A percentile compares a stretch with the other conserved stretches of the same genome.
Evolutionary conservation across 92 coral and sea anemone genomes (phyloP).

Genomic region (Meandrina meandrites): DNA sequence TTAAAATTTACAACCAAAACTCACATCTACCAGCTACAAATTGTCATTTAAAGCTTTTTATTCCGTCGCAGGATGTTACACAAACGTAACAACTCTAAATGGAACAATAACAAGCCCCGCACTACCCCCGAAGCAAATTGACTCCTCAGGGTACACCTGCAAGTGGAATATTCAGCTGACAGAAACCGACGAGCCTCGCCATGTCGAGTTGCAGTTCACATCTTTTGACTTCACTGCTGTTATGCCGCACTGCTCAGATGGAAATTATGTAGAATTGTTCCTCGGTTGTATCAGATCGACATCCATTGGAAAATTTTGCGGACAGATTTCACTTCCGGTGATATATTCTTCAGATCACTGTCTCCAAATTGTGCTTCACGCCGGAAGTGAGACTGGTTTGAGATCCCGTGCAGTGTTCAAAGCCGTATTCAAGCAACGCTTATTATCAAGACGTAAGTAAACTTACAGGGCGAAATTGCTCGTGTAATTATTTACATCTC

Average conservation of each 20-base stretch:
- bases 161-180: slow-evolving; percentile 30
- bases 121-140: background rate
- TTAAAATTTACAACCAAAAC: no score
- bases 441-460: slow-evolving; percentile 39
- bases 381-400: background rate
- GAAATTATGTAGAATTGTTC: slow-evolving; percentile 50
- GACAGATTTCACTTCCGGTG: slow-evolving; percentile 43
- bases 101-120: slow-evolving; percentile 35
- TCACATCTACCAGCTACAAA: no score
- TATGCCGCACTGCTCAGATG: slow-evolving; percentile 57
- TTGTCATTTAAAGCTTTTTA: no score
- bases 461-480: background rate
- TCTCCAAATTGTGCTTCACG: slow-evolving; percentile 43
- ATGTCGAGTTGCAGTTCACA: slow-evolving; percentile 42
- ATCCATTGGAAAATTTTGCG: slow-evolving; percentile 66
- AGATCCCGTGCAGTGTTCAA: background rate
- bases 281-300: slow-evolving; percentile 48
- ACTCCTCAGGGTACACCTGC: slow-evolving; percentile 26
- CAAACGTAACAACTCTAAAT: slow-evolving; percentile 12
- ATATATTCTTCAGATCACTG: slow-evolving; percentile 67
- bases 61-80: slow-evolving; percentile 14
- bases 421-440: slow-evolving; percentile 48
- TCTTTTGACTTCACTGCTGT: slow-evolving; percentile 35
- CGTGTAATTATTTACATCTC: no score
- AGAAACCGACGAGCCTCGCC: slow-evolving; percentile 19